Base-by-base conservation (phyloP, 2,888 invertebrate species). In the Lasioglossum vierecki region DNA sequence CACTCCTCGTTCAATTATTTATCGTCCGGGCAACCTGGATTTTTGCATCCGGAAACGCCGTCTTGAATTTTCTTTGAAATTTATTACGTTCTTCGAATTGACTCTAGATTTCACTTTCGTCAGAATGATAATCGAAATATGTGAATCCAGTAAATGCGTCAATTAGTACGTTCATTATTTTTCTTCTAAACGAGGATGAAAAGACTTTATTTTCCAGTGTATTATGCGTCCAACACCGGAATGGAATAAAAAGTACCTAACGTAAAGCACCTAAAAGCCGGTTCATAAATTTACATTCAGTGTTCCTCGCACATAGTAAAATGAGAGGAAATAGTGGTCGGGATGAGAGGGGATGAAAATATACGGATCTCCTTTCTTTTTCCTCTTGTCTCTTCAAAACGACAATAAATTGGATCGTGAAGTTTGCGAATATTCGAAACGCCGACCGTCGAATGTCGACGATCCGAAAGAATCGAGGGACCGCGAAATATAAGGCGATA, bases 261-360 rank as follows among this genome's bases (percentile, higher is more conserved):
- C 18, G 35, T 49, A 35, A 22, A 3, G 8, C 35, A 66, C 22
- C 66, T 9, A 35, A 9, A 18, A 35, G 8, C 2, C 66, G 66
- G 22, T 76, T 22, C 76, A 35, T 76, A 76, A 76, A 66, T 66
- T 76, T 46, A 8, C 22, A 76, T 66, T 76, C 35, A 76, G 46
- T 49, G 66, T 22, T 11, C 22, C 30, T n/a, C 63, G 35, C 63
- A 63, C 41, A 76, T 30, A 26, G 22, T 22, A 35, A 44, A n/a
- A 57, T 30, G 15, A n/a, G 5, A 30, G 15, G 18, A 46, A 63
- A 63, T 30, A 44, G 66, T 46, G 22, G 35, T 30, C 35, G 39
- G 3, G 8, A 1, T 2, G 22, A 2, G 22, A 53, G 9, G 22
- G 22, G 22, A 41, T n/a, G 8, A 30, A 72, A 35, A n/a, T n/a